Base-by-base conservation (phyloP, 2,888 invertebrate genomes). In the Pimpla rufipes region DNA sequence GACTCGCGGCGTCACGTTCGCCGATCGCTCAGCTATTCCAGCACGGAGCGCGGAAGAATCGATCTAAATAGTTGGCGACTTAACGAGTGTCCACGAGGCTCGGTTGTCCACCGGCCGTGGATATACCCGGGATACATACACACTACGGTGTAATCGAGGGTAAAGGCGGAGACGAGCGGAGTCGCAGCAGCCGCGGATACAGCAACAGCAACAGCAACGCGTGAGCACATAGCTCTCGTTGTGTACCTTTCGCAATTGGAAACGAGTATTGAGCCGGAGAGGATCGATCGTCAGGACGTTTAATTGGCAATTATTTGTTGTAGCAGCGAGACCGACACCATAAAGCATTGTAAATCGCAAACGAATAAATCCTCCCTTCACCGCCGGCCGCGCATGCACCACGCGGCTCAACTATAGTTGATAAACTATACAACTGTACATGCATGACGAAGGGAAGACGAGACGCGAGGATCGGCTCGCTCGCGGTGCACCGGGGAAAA, bases 301-400 rank as follows among this genome's bases (percentile, higher is more conserved):
- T 91, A 91, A 91, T 91, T 91, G 91, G 91, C 91, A 91, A 91
- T 91, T 91, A 91, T 90, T 91, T 90, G 91, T 90, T 90, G 88
- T 85, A 88, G 89, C 89, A 88, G 87, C 89, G 89, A 87, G 87
- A 88, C 86, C 87, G 88, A 91, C 90, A 90, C 89, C 88, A 88
- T 91, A 90, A 91, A 91, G 83, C 87, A 90, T 91, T 89, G 90
- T 89, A 90, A 89, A 90, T 90, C 89, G 90, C 75, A 83, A 86
- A 88, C 84, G 88, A 88, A 91, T 91, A 90, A 90, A 90, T 91
- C 88, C 88, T 87, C 87, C 88, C 88, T 89, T 87, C 89, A 84
- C 76, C 83, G 84, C 79, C 29, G 29, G 29, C 29, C 29, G 29
- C 73, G 66, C 29, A 47, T 64, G 21, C 52, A 70, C 67, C 67